These are phyloP conservation scores for Megalonaias nervosa DNA, from an alignment of 1,140 invertebrate species.

Conservation along the genomic window DNA sequence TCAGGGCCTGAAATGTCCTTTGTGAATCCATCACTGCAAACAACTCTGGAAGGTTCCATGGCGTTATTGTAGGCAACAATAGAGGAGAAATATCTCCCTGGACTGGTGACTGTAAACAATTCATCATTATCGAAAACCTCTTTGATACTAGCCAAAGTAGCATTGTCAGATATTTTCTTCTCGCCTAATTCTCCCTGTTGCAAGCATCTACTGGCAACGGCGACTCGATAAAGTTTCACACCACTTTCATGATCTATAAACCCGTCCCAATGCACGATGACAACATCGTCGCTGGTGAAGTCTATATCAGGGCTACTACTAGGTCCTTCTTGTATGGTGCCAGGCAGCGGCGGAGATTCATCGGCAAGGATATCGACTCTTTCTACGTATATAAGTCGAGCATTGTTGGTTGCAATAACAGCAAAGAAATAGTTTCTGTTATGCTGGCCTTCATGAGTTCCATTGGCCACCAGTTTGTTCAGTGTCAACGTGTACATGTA, in stretches of 20 bases:
- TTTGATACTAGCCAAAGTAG: not conserved
- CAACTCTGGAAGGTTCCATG: slow-evolving; percentile 38
- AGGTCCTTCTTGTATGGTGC: slow-evolving; percentile 39
- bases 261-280: slow-evolving; percentile 43
- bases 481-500: slow-evolving; percentile 33
- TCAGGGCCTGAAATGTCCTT: slow-evolving; percentile 26
- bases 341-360: slow-evolving; percentile 41
- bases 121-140: slow-evolving; percentile 4
- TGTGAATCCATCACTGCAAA: slow-evolving; percentile 44
- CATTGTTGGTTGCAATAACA: slow-evolving; percentile 40
- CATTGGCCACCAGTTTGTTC: slow-evolving; percentile 27
- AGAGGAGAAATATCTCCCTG: slow-evolving; percentile 27
- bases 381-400: slow-evolving; percentile 22
- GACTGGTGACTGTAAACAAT: slow-evolving; percentile 17
- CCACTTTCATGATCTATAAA: slow-evolving; percentile 54
- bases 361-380: slow-evolving; percentile 37
- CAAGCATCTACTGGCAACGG: slow-evolving; percentile 27
- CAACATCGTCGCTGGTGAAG: slow-evolving; percentile 34
- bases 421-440: slow-evolving; percentile 42
- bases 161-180: not conserved
- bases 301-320: slow-evolving; percentile 38
- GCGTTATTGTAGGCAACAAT: slow-evolving; percentile 48
- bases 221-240: slow-evolving; percentile 38
- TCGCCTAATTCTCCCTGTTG: slow-evolving; percentile 11
- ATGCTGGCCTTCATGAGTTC: slow-evolving; percentile 42